phyloP scores from a whole-genome alignment of 2,888 invertebrate species.

The Amblyjoppa fuscipennis region DNA sequence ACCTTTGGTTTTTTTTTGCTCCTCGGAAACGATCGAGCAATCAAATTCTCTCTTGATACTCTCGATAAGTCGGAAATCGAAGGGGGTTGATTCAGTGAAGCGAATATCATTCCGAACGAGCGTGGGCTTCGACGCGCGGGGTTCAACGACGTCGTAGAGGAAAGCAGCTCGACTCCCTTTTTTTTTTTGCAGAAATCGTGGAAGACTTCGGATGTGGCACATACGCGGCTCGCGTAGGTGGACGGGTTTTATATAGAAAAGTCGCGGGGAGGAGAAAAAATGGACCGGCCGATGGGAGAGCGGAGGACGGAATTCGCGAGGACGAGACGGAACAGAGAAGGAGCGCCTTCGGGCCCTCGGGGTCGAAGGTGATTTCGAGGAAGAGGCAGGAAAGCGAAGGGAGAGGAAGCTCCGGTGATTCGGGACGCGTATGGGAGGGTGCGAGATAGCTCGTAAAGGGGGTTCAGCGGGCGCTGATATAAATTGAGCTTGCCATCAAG shows the following conservation, averaged over 20 bases:
- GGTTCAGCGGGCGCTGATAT: constrained; percentile 84
- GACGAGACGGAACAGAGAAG: constrained; percentile 54
- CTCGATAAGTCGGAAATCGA: not conserved
- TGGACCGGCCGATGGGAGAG: constrained; percentile 49
- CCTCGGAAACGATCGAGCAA: constrained; percentile 15
- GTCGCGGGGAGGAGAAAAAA: constrained; percentile 62
- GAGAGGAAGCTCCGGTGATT: constrained; percentile 46
- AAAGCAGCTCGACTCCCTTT: constrained; percentile 66
- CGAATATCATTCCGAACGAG: constrained; percentile 36
- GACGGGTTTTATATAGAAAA: constrained; percentile 42
- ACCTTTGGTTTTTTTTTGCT: constrained; percentile 4
- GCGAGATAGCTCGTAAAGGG: constrained; percentile 83
- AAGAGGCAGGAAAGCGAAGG: constrained; percentile 37
- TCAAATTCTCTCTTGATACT: constrained; percentile 48
- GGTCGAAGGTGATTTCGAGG: constrained; percentile 50
- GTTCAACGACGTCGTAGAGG: constrained; percentile 55
- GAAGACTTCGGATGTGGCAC: constrained; percentile 68
- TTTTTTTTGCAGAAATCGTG: constrained; percentile 75
- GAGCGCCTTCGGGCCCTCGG: constrained; percentile 35
- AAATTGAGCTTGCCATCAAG: constrained; percentile 84
- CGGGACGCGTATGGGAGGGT: constrained; percentile 60
- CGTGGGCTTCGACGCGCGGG: not conserved
- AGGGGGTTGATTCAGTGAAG: constrained; percentile 21
- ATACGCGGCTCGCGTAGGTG: not conserved
- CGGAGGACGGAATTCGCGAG: constrained; percentile 67